phyloP scores from a whole-genome alignment of 2,113 vertebrate genomes.

The Plotosus lineatus region DNA sequence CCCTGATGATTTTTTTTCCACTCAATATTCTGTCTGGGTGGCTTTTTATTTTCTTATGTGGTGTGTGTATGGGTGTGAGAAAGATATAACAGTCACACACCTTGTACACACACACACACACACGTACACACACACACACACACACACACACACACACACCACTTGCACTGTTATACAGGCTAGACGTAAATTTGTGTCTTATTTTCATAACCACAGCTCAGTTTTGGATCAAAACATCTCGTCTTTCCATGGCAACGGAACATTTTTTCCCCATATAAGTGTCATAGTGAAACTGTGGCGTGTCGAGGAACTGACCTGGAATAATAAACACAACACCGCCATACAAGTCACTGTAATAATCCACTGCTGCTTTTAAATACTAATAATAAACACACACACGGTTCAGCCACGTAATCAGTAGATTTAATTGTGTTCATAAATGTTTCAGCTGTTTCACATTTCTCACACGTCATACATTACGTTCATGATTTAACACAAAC shows the following conservation, averaged over 20 bases:
- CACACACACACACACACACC: not conserved
- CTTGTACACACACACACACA: not conserved
- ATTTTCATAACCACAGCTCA: not conserved
- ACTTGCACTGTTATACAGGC: not conserved
- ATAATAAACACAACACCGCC: not conserved
- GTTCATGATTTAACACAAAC: not conserved
- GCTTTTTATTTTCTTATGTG: not conserved
- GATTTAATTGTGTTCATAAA: too few species aligned
- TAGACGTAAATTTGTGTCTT: not conserved
- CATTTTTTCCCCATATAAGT: slow-evolving; percentile 9
- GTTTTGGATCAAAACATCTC: not conserved
- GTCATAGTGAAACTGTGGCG: not conserved
- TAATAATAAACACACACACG: not conserved
- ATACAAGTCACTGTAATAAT: not conserved
- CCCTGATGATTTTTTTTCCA: too few species aligned
- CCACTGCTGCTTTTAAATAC: not conserved
- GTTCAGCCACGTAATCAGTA: not conserved
- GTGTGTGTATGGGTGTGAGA: not conserved
- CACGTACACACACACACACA: not conserved
- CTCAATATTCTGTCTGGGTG: not conserved
- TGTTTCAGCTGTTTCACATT: not conserved
- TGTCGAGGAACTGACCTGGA: not conserved
- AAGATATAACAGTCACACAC: not conserved
- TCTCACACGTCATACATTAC: not conserved
- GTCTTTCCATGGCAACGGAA: not conserved